Evolutionary conservation across 2,888 invertebrate species (phyloP), one percentile per base, ranked within the genome.

Genomic region (Corythucha ciliata): DNA sequence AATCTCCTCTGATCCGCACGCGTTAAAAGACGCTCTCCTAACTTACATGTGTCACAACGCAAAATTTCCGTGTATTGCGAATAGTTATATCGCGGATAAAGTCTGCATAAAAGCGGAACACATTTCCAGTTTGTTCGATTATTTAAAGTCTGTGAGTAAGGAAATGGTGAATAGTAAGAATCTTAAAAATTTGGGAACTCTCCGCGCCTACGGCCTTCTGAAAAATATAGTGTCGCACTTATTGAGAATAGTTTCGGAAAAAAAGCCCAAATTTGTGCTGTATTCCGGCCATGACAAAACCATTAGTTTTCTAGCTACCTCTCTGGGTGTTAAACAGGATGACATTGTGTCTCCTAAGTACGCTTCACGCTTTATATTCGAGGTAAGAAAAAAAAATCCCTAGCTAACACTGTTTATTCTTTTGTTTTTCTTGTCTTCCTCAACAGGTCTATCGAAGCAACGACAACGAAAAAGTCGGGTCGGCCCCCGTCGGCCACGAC

Each of bases 221-320:
- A 75, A 83, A 21, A 85, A 86, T 63, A 81, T 91, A 42, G 86
- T 81, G 0, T 80, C 82, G 34, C 82, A 85, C 64, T 81, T 90
- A 78, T 72, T 88, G 8, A 75, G 81, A 60, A 84, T 88, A 73
- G 82, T 88, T 59, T 81, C 83, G 0, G 83, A 83, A 41, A 78
- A 77, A 53, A 78, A 77, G 53, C 82, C 82, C 0, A 82, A 81
- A 62, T 75, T 89, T 51, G 80, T 86, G 0, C 63, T 90, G 0
- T 90, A 86, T 65, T 92, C 93, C 0, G 93, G 92, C 0, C 94
- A 94, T 63, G 94, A 94, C 67, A 83, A 86, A 63, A 93, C 93
- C 0, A 65, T 94, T 29, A 85, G 89, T 62, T 86, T 89, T 57
- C 69, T 94, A 29, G 78, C 86, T 2, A 73, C 83, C 2, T 86